Evolutionary conservation across 1,140 invertebrate species (phyloP).

Genomic region (Littorina saxatilis): DNA sequence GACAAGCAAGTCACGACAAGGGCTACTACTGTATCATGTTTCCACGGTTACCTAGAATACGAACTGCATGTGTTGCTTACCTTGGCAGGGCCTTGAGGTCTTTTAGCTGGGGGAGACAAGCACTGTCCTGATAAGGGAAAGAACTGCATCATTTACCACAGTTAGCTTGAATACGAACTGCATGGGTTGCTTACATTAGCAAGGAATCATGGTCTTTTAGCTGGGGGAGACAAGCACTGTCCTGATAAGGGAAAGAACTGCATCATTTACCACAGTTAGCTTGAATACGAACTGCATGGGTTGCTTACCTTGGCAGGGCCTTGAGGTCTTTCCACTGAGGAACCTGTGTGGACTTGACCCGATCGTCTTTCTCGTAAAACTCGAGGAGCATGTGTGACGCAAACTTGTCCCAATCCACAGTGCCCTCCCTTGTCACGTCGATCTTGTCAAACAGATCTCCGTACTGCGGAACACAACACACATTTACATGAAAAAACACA

Average conservation of each 20-base stretch:
- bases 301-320: conserved; percentile 68
- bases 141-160: no score
- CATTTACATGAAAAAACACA: no score
- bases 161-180: no score
- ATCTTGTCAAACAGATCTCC: conserved; percentile 75
- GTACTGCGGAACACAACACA: conserved; percentile 62
- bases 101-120: conserved; percentile 75
- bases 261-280: no score
- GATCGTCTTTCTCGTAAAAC: conserved; percentile 75
- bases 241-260: no score
- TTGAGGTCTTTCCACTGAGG: conserved; percentile 75
- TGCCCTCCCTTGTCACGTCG: conserved; percentile 73
- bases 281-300: no score
- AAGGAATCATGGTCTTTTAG: conserved; percentile 73
- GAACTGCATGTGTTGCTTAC: no score
- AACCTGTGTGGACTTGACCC: conserved; percentile 73
- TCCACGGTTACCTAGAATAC: no score
- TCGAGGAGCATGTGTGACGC: conserved; percentile 74
- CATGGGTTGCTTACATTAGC: conserved; percentile 69
- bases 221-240: no score
- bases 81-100: conserved; percentile 71
- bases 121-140: no score
- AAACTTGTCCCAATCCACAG: conserved; percentile 75
- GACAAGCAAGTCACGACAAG: no score
- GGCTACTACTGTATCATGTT: no score